These are phyloP conservation scores for Mirza zaza DNA, from an alignment of 2,113 vertebrate species.

Conservation along the genomic window DNA sequence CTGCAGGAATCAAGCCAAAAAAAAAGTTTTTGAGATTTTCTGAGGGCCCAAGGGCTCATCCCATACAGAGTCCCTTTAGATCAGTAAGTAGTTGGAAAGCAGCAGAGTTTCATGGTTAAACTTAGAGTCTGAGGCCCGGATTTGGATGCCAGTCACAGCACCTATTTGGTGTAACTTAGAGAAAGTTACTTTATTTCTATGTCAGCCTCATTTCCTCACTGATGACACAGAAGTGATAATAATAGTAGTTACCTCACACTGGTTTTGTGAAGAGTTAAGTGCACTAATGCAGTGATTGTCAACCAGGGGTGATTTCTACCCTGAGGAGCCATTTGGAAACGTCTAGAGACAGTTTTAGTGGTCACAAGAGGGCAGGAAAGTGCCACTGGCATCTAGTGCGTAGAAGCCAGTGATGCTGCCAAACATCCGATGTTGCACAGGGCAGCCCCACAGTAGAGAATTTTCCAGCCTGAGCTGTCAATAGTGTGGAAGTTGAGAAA, in stretches of 20 bases:
- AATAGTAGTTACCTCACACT: background rate
- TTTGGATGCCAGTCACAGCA: background rate
- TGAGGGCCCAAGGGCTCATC: background rate
- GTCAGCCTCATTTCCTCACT: background rate
- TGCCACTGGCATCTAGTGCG: too few relatives aligned
- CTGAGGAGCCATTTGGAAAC: background rate
- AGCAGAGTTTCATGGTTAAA: background rate
- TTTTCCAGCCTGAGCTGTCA: background rate
- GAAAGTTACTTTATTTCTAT: background rate
- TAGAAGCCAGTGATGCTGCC: background rate
- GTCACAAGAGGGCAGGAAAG: background rate
- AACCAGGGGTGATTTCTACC: background rate
- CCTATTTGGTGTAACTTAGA: background rate
- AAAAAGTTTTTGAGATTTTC: conserved; percentile 31
- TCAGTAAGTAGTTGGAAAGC: background rate
- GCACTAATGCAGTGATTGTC: background rate
- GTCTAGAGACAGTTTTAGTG: background rate
- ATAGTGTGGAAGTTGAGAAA: background rate
- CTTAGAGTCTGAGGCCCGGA: background rate
- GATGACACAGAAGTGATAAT: background rate
- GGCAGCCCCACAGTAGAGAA: background rate
- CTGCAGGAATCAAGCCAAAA: conserved; percentile 75
- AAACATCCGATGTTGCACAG: background rate
- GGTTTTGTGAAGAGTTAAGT: background rate
- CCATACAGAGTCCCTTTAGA: background rate